Percentiles rank a stretch among this genome's conserved stretches.
These are phyloP conservation scores for Dasypogon diadema DNA, from an alignment of 2,888 invertebrate genomes.

Conservation along the genomic window DNA sequence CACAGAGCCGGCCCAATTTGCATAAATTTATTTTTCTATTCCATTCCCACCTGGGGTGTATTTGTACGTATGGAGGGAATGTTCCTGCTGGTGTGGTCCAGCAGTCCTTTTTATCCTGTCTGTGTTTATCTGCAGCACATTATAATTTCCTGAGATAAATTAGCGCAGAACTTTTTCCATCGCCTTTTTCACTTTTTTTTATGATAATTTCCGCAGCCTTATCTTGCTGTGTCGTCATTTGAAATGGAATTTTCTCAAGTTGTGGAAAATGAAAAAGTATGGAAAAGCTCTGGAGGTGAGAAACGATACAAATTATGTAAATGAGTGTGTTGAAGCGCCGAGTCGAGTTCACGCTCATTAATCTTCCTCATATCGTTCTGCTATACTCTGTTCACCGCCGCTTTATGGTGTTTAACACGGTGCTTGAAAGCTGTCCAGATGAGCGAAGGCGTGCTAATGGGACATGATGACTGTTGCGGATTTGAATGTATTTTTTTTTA, in stretches of 20 bases:
- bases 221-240: constrained; percentile 50
- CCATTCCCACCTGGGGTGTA: constrained; percentile 4
- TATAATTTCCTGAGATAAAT: constrained; percentile 56
- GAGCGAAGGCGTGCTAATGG: constrained; percentile 45
- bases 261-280: constrained; percentile 38
- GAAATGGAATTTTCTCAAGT: constrained; percentile 49
- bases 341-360: constrained; percentile 55
- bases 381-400: constrained; percentile 16
- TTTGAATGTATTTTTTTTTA: constrained; percentile 20
- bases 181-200: constrained; percentile 52
- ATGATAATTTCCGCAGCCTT: constrained; percentile 56
- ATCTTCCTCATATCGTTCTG: constrained; percentile 55
- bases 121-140: constrained; percentile 55
- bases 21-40: constrained; percentile 54
- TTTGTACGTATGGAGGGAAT: constrained; percentile 13
- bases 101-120: constrained; percentile 27
- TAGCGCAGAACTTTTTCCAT: constrained; percentile 55
- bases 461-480: constrained; percentile 50
- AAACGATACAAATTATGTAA: constrained; percentile 57
- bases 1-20: constrained; percentile 48
- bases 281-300: constrained; percentile 52
- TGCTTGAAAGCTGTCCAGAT: constrained; percentile 50
- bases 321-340: constrained; percentile 56
- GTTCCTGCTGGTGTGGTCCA: neutral
- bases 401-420: constrained; percentile 36